Conservation (phyloP, 2,113 vertebrate species). For the Panthera uncia region DNA sequence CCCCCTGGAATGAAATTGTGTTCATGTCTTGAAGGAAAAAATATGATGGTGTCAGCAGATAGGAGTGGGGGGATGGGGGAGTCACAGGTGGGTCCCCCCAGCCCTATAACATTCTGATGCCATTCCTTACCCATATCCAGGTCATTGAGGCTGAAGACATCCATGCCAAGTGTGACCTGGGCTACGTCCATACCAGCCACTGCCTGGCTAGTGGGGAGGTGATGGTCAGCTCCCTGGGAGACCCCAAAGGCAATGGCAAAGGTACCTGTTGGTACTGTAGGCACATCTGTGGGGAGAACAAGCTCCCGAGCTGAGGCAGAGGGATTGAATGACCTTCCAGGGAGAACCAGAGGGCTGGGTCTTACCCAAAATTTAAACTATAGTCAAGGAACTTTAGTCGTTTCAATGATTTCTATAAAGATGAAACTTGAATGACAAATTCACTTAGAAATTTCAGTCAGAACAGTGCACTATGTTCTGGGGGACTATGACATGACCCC, state of each 20-base stretch:
- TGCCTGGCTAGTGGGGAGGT: conserved; percentile 93
- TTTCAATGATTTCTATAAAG: neutral
- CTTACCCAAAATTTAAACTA: neutral
- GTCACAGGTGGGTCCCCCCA: neutral
- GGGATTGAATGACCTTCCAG: neutral
- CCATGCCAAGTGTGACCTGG: conserved; percentile 87
- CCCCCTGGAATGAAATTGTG: neutral
- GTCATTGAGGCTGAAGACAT: conserved; percentile 90
- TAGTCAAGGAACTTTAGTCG: neutral
- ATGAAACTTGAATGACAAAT: neutral
- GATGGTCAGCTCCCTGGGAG: conserved; percentile 94
- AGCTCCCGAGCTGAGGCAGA: neutral
- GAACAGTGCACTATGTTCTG: neutral
- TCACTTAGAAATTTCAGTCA: neutral
- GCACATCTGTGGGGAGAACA: too few relatives aligned
- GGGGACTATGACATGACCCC: neutral
- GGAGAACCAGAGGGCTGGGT: neutral
- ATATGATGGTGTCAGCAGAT: neutral
- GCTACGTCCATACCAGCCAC: conserved; percentile 92
- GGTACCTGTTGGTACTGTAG: conserved; percentile 80
- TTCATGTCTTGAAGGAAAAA: neutral
- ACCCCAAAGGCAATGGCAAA: conserved; percentile 91
- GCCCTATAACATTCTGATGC: neutral
- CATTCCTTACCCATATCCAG: conserved; percentile 72
- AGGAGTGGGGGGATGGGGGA: neutral